These are phyloP conservation scores for Camponotus vicinus DNA, from an alignment of 1,140 invertebrate species.

Conservation along the genomic window DNA sequence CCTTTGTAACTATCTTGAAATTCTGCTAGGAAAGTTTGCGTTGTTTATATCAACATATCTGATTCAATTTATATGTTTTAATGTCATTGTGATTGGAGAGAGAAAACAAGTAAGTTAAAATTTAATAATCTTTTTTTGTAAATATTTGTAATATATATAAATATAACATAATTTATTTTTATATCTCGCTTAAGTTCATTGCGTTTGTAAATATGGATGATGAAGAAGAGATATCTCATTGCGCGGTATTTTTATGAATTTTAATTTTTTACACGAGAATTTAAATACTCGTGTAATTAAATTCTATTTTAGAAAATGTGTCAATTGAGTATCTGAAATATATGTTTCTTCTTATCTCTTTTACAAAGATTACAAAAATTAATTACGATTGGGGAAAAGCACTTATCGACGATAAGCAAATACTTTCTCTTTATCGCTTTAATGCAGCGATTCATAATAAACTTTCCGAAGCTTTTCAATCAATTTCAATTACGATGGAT, in stretches of 20 bases:
- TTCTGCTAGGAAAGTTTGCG: neutral
- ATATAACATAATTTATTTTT: neutral
- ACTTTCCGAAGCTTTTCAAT: slow-evolving; percentile 53
- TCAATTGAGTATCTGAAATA: too few relatives aligned
- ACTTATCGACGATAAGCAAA: neutral
- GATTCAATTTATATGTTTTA: neutral
- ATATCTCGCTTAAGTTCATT: neutral
- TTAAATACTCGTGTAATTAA: neutral
- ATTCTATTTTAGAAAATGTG: neutral
- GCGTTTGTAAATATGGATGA: neutral
- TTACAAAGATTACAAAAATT: neutral
- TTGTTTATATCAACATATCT: neutral
- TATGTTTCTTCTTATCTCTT: neutral
- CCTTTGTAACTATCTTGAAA: neutral
- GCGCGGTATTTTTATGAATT: neutral
- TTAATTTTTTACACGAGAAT: neutral
- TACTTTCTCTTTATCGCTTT: neutral
- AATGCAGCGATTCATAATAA: slow-evolving; percentile 44
- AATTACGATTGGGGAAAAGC: slow-evolving; percentile 13
- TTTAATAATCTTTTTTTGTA: neutral
- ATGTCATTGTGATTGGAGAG: neutral
- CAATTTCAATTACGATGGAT: slow-evolving; percentile 54
- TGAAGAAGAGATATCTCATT: neutral
- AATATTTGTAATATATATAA: neutral
- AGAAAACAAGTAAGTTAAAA: neutral